Base-by-base conservation (phyloP, 2,113 vertebrate species). In the Meles meles region DNA sequence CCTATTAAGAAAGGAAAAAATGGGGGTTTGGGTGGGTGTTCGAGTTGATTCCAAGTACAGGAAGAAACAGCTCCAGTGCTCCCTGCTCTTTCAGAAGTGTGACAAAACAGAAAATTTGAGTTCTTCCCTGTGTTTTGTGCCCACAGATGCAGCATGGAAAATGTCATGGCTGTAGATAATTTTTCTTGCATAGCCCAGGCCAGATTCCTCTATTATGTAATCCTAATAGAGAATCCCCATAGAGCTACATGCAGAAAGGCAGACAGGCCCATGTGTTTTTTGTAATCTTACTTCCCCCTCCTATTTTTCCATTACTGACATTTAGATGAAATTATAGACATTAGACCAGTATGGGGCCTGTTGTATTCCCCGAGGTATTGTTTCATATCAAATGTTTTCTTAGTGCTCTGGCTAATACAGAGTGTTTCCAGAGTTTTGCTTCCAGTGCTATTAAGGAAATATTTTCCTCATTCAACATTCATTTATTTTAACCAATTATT, bases 271-370 rank as follows among this genome's bases (percentile, higher is more conserved):
- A 18, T 81, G 59, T 94, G 94, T 52, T 94, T 86, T 72, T 21
- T 95, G 81, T 76, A 82, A 88, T 96, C 86, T 84, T 90, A 84
- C 81, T 91, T 71, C 76, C 79, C 31, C 71, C 79, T 92, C 65
- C 15, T 72, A 79, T 86, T 95, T 97, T 90, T 93, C 20, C 85
- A 79, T 97, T 92, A 96, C 93, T 90, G 95, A 86, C 17, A 18
- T 94, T 90, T 84, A 95, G 17, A 44, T 97, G 87, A 84, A 97
- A 93, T 93, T 88, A 97, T 57, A 96, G 92, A 34, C 77, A 72
- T 85, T 67, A 69, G 52, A 34, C 39, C 52, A 37, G 67, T 31
- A 21, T 0, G 27, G 69, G 80, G 88, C 55, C 96, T 95, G 88
- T n/a, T 95, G 81, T 42, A 39, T 80, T 89, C 82, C 72, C 97